These are phyloP conservation scores for Pseudochaenichthys georgianus DNA, from an alignment of 2,797 vertebrate species.

Conservation along the genomic window DNA sequence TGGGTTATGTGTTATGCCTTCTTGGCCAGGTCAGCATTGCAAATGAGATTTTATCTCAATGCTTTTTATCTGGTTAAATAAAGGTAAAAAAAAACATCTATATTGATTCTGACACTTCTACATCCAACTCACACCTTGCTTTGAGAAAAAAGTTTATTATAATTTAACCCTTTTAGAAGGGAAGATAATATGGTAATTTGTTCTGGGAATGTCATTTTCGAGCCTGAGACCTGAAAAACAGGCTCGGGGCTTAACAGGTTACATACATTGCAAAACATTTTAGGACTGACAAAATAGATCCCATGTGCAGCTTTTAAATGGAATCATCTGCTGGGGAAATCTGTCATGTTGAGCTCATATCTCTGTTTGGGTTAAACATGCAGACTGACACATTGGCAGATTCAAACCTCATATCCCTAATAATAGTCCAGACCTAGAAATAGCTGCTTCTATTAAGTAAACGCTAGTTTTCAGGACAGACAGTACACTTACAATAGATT, in stretches of 20 bases:
- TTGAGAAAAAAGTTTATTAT: no score
- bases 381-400: conserved; percentile 14
- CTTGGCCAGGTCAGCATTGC: no score
- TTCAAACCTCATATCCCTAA: background rate
- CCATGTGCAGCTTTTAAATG: conserved; percentile 17
- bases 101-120: no score
- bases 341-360: conserved; percentile 31
- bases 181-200: no score
- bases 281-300: conserved; percentile 1
- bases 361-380: conserved; percentile 14
- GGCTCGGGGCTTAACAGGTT: background rate
- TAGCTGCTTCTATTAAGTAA: conserved; percentile 36
- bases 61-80: no score
- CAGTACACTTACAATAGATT: background rate
- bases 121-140: no score
- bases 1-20: no score
- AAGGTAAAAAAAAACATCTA: no score
- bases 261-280: conserved; percentile 27
- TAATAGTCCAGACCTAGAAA: conserved; percentile 23
- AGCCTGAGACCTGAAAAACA: no score
- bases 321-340: conserved; percentile 7
- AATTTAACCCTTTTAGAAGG: no score
- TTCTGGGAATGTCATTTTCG: no score
- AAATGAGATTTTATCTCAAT: no score
- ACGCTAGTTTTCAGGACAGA: conserved; percentile 5